These are phyloP conservation scores for Pachymerium ferrugineum DNA, from an alignment of 2,888 invertebrate species.

Conservation along the genomic window DNA sequence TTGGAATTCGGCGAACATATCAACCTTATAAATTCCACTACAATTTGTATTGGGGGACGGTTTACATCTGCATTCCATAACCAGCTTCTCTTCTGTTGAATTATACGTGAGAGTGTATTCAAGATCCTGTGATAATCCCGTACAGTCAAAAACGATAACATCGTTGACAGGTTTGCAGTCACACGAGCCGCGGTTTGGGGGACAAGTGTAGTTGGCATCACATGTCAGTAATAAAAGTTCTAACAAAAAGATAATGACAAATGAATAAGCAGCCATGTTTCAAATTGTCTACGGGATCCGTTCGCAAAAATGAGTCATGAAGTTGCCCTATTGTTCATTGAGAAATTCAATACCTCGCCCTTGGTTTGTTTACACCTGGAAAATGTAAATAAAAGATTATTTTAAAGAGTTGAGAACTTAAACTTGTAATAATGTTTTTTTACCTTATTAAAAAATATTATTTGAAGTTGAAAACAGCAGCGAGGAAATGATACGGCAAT, in stretches of 20 bases:
- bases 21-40: background rate
- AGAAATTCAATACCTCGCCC: too few relatives aligned
- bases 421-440: too few relatives aligned
- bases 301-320: background rate
- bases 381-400: background rate
- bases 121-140: background rate
- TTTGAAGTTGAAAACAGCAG: too few relatives aligned
- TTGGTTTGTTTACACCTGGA: background rate
- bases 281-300: background rate
- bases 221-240: background rate
- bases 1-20: background rate
- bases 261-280: background rate
- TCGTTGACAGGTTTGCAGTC: background rate
- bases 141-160: background rate
- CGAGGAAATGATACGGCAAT: too few relatives aligned
- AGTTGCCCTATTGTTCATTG: background rate
- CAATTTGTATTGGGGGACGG: background rate
- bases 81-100: background rate
- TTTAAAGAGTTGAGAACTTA: too few relatives aligned
- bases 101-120: background rate
- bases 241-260: background rate
- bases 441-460: too few relatives aligned
- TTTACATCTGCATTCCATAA: background rate
- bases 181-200: background rate
- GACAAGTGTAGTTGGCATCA: background rate